Base-by-base conservation (phyloP, 2,113 vertebrate genomes). In the Erinaceus europaeus region DNA sequence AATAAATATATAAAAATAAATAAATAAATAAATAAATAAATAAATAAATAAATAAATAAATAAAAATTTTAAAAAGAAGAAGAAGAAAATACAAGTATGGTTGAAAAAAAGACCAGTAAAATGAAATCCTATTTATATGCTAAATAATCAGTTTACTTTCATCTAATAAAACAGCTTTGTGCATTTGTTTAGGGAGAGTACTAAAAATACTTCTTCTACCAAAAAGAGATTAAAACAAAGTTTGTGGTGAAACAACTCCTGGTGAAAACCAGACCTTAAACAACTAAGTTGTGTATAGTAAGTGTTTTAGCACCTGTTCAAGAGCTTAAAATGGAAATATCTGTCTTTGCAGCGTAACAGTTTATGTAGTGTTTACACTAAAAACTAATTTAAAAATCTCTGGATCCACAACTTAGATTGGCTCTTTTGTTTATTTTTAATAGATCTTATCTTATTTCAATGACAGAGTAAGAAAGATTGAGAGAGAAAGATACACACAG, bases 211-310 rank as follows among this genome's bases (percentile, higher is more conserved):
- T 75, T 36, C 83, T 50, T 72, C 32, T 52, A 48, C 5, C 77
- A 61, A 20, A 83, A 57, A 86, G 27, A 91, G 15, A 75, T 25
- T 71, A 79, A 86, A 75, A 88, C 3, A 55, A 79, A 92, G 75
- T 12, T 75, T 20, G 1, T 53, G 23, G 5, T 38, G 71, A 77
- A 7, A 50, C n/a, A n/a, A n/a, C n/a, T n/a, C n/a, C n/a, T n/a
- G n/a, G n/a, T n/a, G n/a, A 85, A 46, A 62, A 93, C 76, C 5
- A 57, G 52, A 62, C n/a, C 44, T 46, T 79, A 77, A 69, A 72
- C 32, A 36, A 89, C 55, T 5, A 52, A 48, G 6, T 20, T 38
- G 17, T 71, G 50, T 44, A 6, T 2, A 53, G 3, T 8, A 69
- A n/a, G 40, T 53, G 23, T 71, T 65, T 59, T 55, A 74, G 2